Percentiles rank a stretch among this genome's conserved stretches.
Conservation (phyloP, 2,888 invertebrate species). For the Drosophila phalerata region DNA sequence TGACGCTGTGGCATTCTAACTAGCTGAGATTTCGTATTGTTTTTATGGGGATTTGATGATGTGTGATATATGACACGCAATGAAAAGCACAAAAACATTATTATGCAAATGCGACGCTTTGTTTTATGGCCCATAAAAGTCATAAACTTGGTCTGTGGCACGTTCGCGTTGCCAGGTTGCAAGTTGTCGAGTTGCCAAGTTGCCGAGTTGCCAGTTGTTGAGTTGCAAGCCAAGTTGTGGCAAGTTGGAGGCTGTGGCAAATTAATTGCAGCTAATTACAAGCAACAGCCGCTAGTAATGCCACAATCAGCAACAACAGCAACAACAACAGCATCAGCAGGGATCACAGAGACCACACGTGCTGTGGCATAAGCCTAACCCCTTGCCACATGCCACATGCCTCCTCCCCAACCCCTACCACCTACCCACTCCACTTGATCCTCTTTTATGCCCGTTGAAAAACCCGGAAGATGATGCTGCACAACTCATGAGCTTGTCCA, state of each 20-base stretch:
- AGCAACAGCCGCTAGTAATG: slow-evolving; percentile 38
- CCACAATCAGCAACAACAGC: slow-evolving; percentile 13
- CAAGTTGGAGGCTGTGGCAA: slow-evolving; percentile 44
- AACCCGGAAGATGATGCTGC: slow-evolving; percentile 73
- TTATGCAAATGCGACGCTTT: slow-evolving; percentile 64
- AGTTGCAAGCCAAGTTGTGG: slow-evolving; percentile 4
- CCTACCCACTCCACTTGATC: background rate
- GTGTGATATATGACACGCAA: slow-evolving; percentile 75
- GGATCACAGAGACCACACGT: slow-evolving; percentile 51
- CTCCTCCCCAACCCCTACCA: slow-evolving; percentile 6
- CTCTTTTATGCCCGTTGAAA: background rate
- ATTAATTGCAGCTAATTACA: slow-evolving; percentile 76
- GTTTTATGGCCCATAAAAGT: slow-evolving; percentile 64
- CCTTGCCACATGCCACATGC: background rate
- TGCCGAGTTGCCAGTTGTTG: background rate
- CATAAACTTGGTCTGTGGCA: slow-evolving; percentile 25
- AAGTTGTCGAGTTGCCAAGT: slow-evolving; percentile 2
- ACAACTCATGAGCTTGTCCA: slow-evolving; percentile 31
- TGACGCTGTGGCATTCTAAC: background rate
- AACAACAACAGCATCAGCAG: slow-evolving; percentile 1
- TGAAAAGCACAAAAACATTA: slow-evolving; percentile 44
- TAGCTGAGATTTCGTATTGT: slow-evolving; percentile 1
- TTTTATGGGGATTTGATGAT: slow-evolving; percentile 72
- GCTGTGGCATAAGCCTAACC: slow-evolving; percentile 44
- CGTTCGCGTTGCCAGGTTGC: slow-evolving; percentile 6